A percentile compares a stretch with the other conserved stretches of the same genome.
Conservation (phyloP, 2,888 invertebrate species). For the Dolichopus griseipennis region DNA sequence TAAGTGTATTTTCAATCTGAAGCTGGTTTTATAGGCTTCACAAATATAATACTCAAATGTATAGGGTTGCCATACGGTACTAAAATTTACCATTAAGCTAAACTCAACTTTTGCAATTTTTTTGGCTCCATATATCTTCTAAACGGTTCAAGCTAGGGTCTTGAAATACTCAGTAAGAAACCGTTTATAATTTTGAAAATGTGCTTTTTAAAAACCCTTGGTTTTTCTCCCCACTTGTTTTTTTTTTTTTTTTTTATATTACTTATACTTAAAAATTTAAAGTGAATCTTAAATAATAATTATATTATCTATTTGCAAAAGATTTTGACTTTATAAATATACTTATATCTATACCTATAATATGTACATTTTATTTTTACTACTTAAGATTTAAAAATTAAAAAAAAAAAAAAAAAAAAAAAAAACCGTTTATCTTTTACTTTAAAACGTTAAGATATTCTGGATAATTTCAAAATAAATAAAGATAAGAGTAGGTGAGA, state of each 20-base stretch:
- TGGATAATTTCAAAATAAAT: slow-evolving; percentile 1
- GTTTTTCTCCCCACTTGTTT: too few relatives aligned
- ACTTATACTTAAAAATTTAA: not conserved
- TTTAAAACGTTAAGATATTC: not conserved
- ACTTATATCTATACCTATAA: not conserved
- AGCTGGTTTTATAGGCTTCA: too few relatives aligned
- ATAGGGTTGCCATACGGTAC: too few relatives aligned
- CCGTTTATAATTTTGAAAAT: too few relatives aligned
- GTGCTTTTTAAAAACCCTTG: too few relatives aligned
- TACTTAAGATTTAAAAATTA: not conserved
- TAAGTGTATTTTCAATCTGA: too few relatives aligned
- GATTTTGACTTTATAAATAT: not conserved
- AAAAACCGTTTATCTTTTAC: not conserved
- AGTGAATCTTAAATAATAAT: not conserved
- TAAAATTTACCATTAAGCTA: too few relatives aligned
- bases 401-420: not conserved
- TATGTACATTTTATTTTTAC: not conserved
- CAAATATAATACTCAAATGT: too few relatives aligned
- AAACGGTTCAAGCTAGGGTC: too few relatives aligned
- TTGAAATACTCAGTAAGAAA: too few relatives aligned
- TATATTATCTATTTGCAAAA: not conserved
- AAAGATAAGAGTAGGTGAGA: not conserved
- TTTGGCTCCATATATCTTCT: too few relatives aligned
- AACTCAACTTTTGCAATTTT: too few relatives aligned
- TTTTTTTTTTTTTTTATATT: not conserved